These are phyloP conservation scores for Amphipyra berbera DNA, from an alignment of 2,888 invertebrate genomes.

Conservation along the genomic window DNA sequence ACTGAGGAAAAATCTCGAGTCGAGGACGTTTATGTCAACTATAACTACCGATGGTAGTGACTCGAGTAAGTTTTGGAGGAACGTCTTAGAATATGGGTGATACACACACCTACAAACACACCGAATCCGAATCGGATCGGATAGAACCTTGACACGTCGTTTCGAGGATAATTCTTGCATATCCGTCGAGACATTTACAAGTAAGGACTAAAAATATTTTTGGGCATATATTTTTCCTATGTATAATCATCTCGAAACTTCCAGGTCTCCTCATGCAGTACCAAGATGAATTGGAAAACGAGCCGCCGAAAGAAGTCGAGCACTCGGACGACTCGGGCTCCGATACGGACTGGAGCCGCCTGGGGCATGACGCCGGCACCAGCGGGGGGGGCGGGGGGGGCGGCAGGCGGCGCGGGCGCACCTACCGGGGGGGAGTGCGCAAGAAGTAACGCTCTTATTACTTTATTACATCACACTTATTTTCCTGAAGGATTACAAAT, in stretches of 20 bases:
- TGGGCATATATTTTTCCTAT: too few relatives aligned
- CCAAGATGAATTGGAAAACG: conserved; percentile 79
- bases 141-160: too few relatives aligned
- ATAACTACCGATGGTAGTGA: too few relatives aligned
- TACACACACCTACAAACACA: too few relatives aligned
- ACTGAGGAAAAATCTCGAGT: too few relatives aligned
- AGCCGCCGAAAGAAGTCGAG: conserved; percentile 49
- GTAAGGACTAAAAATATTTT: too few relatives aligned
- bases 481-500: neutral
- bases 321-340: conserved; percentile 66
- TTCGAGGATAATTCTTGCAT: too few relatives aligned
- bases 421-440: conserved; percentile 69
- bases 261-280: conserved; percentile 81
- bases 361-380: conserved; percentile 54
- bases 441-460: conserved; percentile 66
- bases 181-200: too few relatives aligned
- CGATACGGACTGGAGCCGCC: conserved; percentile 80
- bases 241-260: neutral
- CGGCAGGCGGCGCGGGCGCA: conserved; percentile 68
- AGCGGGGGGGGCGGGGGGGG: conserved; percentile 52
- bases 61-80: too few relatives aligned
- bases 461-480: neutral
- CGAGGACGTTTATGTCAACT: too few relatives aligned
- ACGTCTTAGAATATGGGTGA: too few relatives aligned
- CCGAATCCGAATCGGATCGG: too few relatives aligned